Conservation (phyloP, 1,140 invertebrate species). For the Adelges cooleyi region DNA sequence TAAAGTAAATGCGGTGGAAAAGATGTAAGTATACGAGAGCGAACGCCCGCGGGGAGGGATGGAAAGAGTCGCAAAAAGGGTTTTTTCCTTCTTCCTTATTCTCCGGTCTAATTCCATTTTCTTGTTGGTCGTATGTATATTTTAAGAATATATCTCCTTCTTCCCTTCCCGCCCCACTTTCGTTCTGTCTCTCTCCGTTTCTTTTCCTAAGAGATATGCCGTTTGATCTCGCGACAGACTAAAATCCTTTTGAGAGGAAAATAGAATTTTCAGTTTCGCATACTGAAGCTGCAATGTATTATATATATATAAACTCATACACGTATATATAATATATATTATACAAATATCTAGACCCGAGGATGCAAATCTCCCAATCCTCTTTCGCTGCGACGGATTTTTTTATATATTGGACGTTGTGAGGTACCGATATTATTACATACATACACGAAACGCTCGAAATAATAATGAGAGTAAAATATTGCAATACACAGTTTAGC, state of each 20-base stretch:
- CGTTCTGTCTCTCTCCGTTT: too few species aligned
- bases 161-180: too few species aligned
- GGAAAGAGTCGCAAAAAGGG: slow-evolving; percentile 3
- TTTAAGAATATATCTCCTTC: too few species aligned
- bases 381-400: neutral
- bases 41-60: neutral
- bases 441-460: too few species aligned
- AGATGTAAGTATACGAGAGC: too few species aligned
- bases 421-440: too few species aligned
- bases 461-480: too few species aligned
- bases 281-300: neutral
- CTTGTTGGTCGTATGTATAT: slow-evolving; percentile 17
- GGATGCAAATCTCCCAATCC: neutral
- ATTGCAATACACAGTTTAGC: too few species aligned
- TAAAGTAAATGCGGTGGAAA: neutral
- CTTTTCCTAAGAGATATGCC: slow-evolving; percentile 4
- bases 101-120: slow-evolving; percentile 9
- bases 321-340: too few species aligned
- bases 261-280: slow-evolving; percentile 24
- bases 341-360: too few species aligned
- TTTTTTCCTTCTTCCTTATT: neutral
- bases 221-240: slow-evolving; percentile 12
- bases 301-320: too few species aligned
- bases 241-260: slow-evolving; percentile 24
- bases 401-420: slow-evolving; percentile 1